Conservation (phyloP, 2,113 vertebrate species). For the Numida meleagris region DNA sequence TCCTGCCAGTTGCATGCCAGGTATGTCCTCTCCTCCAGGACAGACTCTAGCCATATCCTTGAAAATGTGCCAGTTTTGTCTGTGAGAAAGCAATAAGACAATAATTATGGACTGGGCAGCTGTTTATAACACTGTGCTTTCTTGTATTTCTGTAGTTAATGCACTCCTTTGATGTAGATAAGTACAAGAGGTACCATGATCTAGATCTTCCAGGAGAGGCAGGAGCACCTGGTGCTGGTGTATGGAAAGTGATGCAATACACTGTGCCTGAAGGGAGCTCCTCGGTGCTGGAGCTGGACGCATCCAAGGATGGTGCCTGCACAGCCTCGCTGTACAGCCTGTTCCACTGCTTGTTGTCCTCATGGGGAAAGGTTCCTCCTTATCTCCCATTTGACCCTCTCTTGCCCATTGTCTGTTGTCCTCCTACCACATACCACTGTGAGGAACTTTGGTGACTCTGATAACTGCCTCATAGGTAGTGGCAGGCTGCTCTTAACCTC, state of each 20-base stretch:
- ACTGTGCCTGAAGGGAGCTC: not conserved
- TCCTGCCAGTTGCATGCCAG: not conserved
- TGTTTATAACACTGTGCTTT: not conserved
- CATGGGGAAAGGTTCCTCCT: not conserved
- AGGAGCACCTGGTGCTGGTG: accelerated
- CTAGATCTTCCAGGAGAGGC: not conserved
- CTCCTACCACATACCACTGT: not conserved
- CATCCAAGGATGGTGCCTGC: not conserved
- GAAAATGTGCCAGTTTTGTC: slow-evolving; percentile 14
- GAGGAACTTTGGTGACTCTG: not conserved
- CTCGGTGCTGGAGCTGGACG: accelerated
- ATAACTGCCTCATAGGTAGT: not conserved
- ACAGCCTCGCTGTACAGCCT: not conserved
- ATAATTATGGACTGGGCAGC: not conserved
- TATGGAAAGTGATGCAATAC: accelerated
- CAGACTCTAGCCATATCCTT: not conserved
- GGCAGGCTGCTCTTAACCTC: not conserved
- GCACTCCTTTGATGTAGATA: not conserved
- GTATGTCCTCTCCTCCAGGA: not conserved
- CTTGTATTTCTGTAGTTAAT: not conserved
- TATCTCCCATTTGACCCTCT: not conserved
- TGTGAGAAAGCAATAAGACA: slow-evolving; percentile 28
- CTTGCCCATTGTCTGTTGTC: not conserved
- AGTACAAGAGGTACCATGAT: not conserved
- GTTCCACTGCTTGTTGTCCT: not conserved